These are phyloP conservation scores for Drosophila buzzatii DNA, from an alignment of 2,888 invertebrate genomes.

Conservation along the genomic window DNA sequence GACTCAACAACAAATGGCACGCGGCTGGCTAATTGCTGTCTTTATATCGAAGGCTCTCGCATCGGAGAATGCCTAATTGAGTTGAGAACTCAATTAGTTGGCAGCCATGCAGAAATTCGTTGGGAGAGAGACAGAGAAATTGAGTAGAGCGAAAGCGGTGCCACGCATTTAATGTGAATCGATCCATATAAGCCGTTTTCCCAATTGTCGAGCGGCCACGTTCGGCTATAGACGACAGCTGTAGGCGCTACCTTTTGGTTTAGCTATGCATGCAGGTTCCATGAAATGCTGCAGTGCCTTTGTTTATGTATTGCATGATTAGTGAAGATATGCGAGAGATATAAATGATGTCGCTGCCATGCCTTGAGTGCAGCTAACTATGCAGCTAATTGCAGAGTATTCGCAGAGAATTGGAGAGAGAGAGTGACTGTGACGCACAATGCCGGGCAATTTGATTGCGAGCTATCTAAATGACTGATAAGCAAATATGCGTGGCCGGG, in stretches of 20 bases:
- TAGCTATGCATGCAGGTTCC: neutral
- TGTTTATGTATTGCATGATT: neutral
- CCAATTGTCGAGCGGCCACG: constrained; percentile 25
- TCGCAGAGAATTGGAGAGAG: neutral
- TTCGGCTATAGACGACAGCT: constrained; percentile 31
- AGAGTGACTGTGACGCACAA: constrained; percentile 2
- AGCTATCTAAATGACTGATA: constrained; percentile 50
- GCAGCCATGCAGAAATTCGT: constrained; percentile 32
- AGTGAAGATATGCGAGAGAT: neutral
- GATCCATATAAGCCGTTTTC: constrained; percentile 82
- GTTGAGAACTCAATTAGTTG: constrained; percentile 58
- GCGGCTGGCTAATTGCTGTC: constrained; percentile 68
- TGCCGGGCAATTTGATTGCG: constrained; percentile 24
- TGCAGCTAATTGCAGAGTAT: constrained; percentile 11
- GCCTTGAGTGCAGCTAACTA: neutral
- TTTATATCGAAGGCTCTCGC: constrained; percentile 80
- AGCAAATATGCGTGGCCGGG: constrained; percentile 60
- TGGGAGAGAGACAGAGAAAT: constrained; percentile 40
- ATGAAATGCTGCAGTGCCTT: neutral
- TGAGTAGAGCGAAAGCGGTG: constrained; percentile 39
- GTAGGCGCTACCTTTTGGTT: constrained; percentile 23
- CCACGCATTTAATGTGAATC: constrained; percentile 66
- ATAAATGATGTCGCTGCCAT: neutral
- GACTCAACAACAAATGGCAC: constrained; percentile 85
- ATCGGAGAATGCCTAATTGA: constrained; percentile 42